phyloP scores from a whole-genome alignment of 2,113 vertebrate genomes.

The Numida meleagris region DNA sequence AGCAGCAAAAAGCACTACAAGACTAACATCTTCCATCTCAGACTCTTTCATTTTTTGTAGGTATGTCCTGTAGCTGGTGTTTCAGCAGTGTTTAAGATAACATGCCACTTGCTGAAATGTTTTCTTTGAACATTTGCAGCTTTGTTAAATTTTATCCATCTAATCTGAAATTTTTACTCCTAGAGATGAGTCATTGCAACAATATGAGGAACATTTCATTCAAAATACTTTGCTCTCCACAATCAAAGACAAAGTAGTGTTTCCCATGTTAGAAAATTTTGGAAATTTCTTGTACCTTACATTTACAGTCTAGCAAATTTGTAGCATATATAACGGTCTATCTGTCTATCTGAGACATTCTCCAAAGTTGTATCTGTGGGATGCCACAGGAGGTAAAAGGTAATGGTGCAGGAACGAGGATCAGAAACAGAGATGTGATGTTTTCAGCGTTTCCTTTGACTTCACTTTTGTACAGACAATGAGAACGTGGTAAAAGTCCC shows the following conservation, averaged over 20 bases:
- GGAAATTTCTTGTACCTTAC: background rate
- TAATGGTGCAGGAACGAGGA: background rate
- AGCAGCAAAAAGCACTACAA: background rate
- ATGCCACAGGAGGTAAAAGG: fast-evolving
- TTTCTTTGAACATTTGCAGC: background rate
- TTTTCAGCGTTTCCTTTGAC: background rate
- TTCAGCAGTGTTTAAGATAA: background rate
- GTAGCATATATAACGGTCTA: background rate
- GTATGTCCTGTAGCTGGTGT: background rate
- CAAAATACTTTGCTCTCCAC: background rate
- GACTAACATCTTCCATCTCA: background rate
- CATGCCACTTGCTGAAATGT: background rate
- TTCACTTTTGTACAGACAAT: background rate
- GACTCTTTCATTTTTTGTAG: background rate
- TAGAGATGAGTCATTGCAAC: background rate
- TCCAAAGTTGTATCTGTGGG: background rate
- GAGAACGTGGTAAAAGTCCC: background rate
- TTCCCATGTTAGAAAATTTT: background rate
- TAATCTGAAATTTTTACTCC: background rate
- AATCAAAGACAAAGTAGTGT: background rate
- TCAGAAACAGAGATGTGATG: background rate
- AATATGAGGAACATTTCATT: background rate
- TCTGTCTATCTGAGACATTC: background rate
- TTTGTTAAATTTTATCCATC: background rate
- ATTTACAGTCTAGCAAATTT: background rate